Base-by-base conservation (phyloP, 2,797 vertebrate species). In the Dendrocincla fuliginosa region DNA sequence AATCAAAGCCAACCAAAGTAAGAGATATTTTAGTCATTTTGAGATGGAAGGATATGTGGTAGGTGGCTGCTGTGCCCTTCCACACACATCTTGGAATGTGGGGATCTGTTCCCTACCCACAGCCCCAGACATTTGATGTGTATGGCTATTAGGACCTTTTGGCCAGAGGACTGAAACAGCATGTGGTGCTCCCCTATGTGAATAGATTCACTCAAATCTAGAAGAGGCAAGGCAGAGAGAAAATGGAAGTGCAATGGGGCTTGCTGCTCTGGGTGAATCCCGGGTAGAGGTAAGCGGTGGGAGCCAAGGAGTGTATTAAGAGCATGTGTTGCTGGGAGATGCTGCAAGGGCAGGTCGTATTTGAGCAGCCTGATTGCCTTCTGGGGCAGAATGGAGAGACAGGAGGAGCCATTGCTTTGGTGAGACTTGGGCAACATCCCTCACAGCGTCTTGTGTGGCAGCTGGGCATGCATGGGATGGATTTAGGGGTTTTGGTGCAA, bases 401-500 rank as follows among this genome's bases (percentile, higher is more conserved):
- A 23, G 47, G 24, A 65, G 19, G 25, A 49, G 23, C 23, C 25
- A 1, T 9, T 19, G 4, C 44, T 39, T 44, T 1, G n/a, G 35
- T 65, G 33, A 9, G 32, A 39, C 33, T 69, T 60, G 61, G 25
- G 39, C 16, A 78, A 1, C 55, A 11, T 41, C 39, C 63, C 42
- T 15, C 22, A 0, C 13, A 42, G 32, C 3, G 2, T 67, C 25
- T 37, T 0, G 0, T 24, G 33, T 67, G 79, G 30, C 50, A 44
- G 7, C n/a, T 35, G 42, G 23, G 22, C 12, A 25, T 28, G 20
- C 27, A 1, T 5, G 18, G 24, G 27, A 33, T 92, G 52, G 27
- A 22, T 55, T 28, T 1, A 0, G 6, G 6, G 7, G 0, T 5
- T 30, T n/a, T 15, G 12, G 20, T 64, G 55, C 0, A 2, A 60